Evolutionary conservation across 2,888 invertebrate species (phyloP), one percentile per base, ranked within the genome.

Genomic region (Ichneumoninae sp.): DNA sequence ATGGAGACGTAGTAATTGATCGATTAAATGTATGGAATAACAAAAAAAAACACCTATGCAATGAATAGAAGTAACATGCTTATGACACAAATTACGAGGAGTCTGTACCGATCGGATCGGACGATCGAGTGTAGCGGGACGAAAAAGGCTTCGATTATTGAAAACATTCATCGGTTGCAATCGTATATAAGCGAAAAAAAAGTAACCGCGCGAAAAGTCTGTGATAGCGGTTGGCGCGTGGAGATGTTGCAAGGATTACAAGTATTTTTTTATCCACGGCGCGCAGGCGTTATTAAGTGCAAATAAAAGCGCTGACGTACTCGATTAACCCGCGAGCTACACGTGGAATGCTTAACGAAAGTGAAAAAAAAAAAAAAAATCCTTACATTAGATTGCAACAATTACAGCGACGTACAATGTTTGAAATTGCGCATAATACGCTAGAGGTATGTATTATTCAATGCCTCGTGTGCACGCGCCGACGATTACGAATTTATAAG

Each of bases 361-460:
- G 10, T 7, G 47, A 33, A 63, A 50, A 63, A 73, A 47, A 74
- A 30, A 19, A 19, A 47, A 30, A 26, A 33, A 6, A 6, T 63
- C 33, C 10, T 30, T 63, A 47, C 63, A 13, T 63, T 36, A 16
- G 74, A 65, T 50, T 33, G 63, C 19, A 16, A 30, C 47, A 65
- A 75, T 65, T 75, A 65, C 36, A 5, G 50, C 36, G 22, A 30
- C 33, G 50, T 75, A 75, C 65, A 75, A 75, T 75, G 74, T 75
- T 13, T n/a, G 33, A 50, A 75, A 36, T 47, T 50, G 33, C 50
- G 65, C 16, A 65, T 19, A 50, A 75, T 33, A 13, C 74, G 50
- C 6, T 19, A 47, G 50, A 75, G 16, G 44, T 47, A 75, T 75
- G 74, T 75, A 36, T 75, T 75, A 75, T 75, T 75, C 65, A 75